phyloP scores from a whole-genome alignment of 2,888 invertebrate genomes.

The Doris montereyensis region DNA sequence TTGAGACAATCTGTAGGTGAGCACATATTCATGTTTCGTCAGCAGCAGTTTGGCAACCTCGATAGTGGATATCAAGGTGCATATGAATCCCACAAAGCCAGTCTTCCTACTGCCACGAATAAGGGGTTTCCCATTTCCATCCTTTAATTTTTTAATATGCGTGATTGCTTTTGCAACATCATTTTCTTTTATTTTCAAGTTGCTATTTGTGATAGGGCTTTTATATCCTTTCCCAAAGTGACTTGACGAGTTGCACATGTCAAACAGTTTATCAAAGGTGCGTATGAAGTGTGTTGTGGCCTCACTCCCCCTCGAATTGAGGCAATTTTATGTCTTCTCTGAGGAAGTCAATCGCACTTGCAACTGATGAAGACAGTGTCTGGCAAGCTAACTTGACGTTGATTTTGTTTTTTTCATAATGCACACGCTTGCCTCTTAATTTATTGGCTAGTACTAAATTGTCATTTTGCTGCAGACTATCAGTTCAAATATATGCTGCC shows the following conservation, averaged over 20 bases:
- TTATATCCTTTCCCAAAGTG: neutral
- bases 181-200: neutral
- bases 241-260: constrained; percentile 12
- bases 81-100: constrained; percentile 1
- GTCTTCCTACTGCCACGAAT: neutral
- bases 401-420: constrained; percentile 14
- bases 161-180: neutral
- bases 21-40: neutral
- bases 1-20: neutral
- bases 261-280: too few species aligned
- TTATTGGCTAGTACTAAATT: constrained; percentile 11
- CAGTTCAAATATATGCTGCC: constrained; percentile 2
- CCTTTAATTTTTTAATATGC: neutral
- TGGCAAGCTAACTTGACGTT: constrained; percentile 16
- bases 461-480: neutral
- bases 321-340: neutral
- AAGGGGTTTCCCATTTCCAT: neutral
- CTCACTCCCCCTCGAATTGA: neutral
- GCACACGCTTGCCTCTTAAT: constrained; percentile 1
- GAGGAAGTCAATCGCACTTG: neutral
- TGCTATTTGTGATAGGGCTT: neutral
- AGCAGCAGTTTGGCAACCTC: neutral
- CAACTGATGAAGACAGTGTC: constrained; percentile 7
- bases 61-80: neutral
- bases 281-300: constrained; percentile 3